Evolutionary conservation across 2,797 vertebrate genomes (phyloP).

Genomic region (Spinibarbus caldwelli): DNA sequence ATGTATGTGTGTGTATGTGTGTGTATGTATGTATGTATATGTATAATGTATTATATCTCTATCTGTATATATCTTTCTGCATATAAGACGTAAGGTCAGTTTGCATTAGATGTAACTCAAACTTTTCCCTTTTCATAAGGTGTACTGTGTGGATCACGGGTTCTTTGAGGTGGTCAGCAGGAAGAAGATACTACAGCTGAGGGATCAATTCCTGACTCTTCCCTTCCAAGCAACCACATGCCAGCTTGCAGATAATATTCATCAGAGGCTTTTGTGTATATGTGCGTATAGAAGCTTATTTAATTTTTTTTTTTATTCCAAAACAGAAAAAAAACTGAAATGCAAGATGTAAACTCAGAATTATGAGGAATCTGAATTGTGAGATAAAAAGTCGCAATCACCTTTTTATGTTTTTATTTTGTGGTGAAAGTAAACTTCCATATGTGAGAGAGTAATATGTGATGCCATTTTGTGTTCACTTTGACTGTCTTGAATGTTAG

Average conservation of each 20-base stretch:
- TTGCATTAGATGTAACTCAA: neutral
- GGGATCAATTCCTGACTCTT: constrained; percentile 80
- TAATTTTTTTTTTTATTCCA: neutral
- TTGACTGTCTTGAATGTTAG: constrained; percentile 67
- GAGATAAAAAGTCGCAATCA: neutral
- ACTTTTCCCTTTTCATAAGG: constrained; percentile 71
- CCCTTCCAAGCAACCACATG: constrained; percentile 91
- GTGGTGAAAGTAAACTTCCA: neutral
- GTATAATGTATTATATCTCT: too few relatives aligned
- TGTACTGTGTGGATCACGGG: constrained; percentile 91
- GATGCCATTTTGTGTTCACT: neutral
- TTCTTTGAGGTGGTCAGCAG: constrained; percentile 82
- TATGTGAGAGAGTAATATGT: neutral
- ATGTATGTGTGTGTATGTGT: too few relatives aligned
- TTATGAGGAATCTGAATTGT: neutral
- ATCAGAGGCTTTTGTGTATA: neutral
- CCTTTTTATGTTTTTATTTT: neutral
- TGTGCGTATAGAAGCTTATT: neutral
- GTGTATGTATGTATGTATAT: too few relatives aligned
- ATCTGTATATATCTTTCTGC: too few relatives aligned
- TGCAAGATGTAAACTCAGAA: neutral
- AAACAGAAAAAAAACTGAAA: neutral
- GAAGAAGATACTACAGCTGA: constrained; percentile 79
- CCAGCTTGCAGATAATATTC: constrained; percentile 87
- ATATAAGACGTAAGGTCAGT: neutral